Conservation (phyloP, 2,113 vertebrate species). For the Maccullochella peelii region DNA sequence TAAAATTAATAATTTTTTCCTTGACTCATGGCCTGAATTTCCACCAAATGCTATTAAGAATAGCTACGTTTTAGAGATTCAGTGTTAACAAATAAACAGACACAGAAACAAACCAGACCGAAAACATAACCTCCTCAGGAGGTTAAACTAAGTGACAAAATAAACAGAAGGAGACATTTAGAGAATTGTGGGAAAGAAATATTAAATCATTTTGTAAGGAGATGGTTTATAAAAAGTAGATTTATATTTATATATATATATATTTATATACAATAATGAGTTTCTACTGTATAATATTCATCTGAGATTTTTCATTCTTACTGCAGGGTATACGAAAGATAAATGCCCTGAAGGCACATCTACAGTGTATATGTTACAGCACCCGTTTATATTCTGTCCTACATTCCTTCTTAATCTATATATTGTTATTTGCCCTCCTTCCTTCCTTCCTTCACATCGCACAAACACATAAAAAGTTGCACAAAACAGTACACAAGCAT, state of each 20-base stretch:
- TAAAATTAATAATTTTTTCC: background rate
- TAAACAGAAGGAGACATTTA: background rate
- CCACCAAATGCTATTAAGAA: background rate
- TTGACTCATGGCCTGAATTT: background rate
- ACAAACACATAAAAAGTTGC: background rate
- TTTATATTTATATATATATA: too few relatives aligned
- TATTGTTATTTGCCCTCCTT: too few relatives aligned
- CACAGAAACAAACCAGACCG: background rate
- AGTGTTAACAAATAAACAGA: background rate
- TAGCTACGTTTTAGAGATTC: background rate
- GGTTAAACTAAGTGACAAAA: background rate
- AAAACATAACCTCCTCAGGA: background rate
- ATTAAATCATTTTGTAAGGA: background rate
- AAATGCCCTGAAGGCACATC: background rate
- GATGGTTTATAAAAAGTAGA: background rate
- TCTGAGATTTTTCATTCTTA: background rate
- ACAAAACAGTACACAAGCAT: background rate
- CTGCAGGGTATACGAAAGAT: background rate
- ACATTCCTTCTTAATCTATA: conserved; percentile 2
- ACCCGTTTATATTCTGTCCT: background rate
- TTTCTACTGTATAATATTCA: background rate
- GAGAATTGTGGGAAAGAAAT: background rate
- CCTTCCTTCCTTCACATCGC: background rate
- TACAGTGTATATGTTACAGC: background rate
- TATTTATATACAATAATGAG: background rate